Conservation (phyloP, 1,140 invertebrate genomes). For the Calliopsis andreniformis region DNA sequence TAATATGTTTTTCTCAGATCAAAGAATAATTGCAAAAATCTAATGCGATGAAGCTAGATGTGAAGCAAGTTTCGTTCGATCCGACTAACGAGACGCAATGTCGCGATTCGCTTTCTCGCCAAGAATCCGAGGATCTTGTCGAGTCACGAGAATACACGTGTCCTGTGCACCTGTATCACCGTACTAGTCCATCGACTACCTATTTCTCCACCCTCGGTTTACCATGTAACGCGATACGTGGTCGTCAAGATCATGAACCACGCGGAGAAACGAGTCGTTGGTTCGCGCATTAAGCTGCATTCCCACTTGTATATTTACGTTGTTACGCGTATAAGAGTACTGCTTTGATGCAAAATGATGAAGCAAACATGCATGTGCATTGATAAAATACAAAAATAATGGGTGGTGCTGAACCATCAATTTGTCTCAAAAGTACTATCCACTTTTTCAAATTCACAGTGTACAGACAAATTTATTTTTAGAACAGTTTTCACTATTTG, state of each 20-base stretch:
- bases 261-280: neutral
- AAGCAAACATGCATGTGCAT: too few relatives aligned
- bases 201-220: neutral
- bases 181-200: conserved; percentile 12
- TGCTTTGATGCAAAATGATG: too few relatives aligned
- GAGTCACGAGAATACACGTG: conserved; percentile 10
- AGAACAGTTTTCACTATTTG: too few relatives aligned
- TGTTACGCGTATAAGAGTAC: too few relatives aligned
- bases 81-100: conserved; percentile 12
- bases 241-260: neutral
- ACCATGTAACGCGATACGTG: conserved; percentile 4
- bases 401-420: too few relatives aligned
- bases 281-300: neutral
- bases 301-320: neutral
- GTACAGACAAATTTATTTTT: too few relatives aligned
- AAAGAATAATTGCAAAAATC: too few relatives aligned
- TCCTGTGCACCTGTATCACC: conserved; percentile 36
- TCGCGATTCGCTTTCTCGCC: conserved; percentile 54
- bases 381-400: too few relatives aligned
- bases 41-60: conserved; percentile 1
- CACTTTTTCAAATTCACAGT: too few relatives aligned
- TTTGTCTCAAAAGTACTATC: too few relatives aligned
- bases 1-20: too few relatives aligned
- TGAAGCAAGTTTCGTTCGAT: conserved; percentile 39
- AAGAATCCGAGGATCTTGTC: conserved; percentile 47